Evolutionary conservation across 2,888 invertebrate genomes (phyloP), one percentile per base, ranked within the genome.

Genomic region (Synanthedon myopaeformis): DNA sequence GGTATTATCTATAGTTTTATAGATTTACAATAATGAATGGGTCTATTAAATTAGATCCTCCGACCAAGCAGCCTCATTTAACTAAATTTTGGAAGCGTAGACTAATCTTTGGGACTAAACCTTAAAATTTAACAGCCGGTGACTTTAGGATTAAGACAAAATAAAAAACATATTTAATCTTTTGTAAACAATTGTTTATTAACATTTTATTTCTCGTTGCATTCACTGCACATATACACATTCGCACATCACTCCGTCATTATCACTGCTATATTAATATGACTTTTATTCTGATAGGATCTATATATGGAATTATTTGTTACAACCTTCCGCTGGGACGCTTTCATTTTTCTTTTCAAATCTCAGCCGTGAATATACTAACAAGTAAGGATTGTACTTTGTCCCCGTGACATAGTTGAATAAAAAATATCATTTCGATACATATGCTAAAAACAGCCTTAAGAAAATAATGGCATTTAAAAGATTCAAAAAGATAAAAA

Each of bases 111-210:
- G 23, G 23, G 23, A 5, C 23, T 23, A 23, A 23, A 5, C 5
- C 23, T 35, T 35, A 35, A 35, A 35, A 35, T 35, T 35, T 10
- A 35, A 35, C 35, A 35, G 35, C 35, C 8, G 6, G 2, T 28
- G 35, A 35, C 10, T 35, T 35, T 10, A 3, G 35, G 35, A 35
- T 35, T 8, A 35, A 35, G 35, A 35, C 0, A 35, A 3, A 85
- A 78, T 75, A 66, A 86, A 84, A 84, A 74, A 57, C 66, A 57
- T 59, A 58, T 61, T 62, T 79, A 79, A 83, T 87, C 82, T 88
- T 88, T 88, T 87, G 86, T 88, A 88, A 88, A 88, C 88, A 88
- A 88, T 87, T 88, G 86, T 88, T 87, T 87, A 86, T 88, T 88
- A 88, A 88, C 87, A 87, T 88, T 84, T 87, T 87, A 87, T 82